Percentiles rank a stretch among this genome's conserved stretches.
Conservation (phyloP, 2,797 vertebrate species). For the Myripristis murdjan region DNA sequence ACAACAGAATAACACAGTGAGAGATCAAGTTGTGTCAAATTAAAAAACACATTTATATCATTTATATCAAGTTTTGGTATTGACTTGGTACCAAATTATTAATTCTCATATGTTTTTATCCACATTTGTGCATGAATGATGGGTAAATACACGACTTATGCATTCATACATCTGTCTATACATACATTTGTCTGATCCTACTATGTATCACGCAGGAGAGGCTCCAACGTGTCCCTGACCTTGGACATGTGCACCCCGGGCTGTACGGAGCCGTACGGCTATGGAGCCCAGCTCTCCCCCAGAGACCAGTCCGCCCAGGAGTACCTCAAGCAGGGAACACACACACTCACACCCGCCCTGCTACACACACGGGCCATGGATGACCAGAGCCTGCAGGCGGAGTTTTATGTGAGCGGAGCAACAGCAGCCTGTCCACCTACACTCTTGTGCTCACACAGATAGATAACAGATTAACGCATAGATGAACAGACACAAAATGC, state of each 20-base stretch:
- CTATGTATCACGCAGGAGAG: slow-evolving; percentile 87
- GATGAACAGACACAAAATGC: slow-evolving; percentile 24
- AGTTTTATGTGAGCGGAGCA: slow-evolving; percentile 93
- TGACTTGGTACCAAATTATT: no score
- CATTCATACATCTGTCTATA: not conserved
- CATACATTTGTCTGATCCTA: slow-evolving; percentile 11
- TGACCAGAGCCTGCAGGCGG: slow-evolving; percentile 93
- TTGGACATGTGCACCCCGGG: slow-evolving; percentile 98
- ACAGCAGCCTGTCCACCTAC: slow-evolving; percentile 59
- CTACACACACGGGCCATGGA: slow-evolving; percentile 94
- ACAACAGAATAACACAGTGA: no score
- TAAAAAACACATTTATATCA: no score
- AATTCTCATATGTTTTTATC: not conserved
- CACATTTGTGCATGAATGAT: not conserved
- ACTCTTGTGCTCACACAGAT: slow-evolving; percentile 51
- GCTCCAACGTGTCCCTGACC: slow-evolving; percentile 98
- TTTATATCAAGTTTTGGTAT: no score
- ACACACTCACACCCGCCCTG: slow-evolving; percentile 89
- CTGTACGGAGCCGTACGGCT: slow-evolving; percentile 95
- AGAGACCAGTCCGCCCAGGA: slow-evolving; percentile 93
- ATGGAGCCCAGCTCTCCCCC: slow-evolving; percentile 94
- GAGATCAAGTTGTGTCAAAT: no score
- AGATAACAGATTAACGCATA: slow-evolving; percentile 24
- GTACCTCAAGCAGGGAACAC: slow-evolving; percentile 93
- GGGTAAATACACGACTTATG: not conserved